A percentile compares a stretch with the other conserved stretches of the same genome.
phyloP scores from a whole-genome alignment of 1,140 invertebrate species.

The Pachyrhynchus sulphureomaculatus region DNA sequence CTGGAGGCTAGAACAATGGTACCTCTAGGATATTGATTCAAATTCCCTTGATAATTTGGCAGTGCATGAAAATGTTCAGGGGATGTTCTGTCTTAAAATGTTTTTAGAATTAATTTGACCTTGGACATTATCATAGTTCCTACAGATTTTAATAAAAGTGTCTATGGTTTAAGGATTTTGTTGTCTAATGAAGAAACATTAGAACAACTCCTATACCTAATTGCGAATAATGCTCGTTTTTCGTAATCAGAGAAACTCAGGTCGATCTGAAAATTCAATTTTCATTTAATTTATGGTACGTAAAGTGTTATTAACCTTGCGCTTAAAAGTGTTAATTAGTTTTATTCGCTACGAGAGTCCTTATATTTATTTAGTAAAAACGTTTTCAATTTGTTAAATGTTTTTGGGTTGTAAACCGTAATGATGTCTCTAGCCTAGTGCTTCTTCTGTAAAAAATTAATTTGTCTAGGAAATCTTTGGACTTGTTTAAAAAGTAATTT shows the following conservation, averaged over 20 bases:
- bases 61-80: background rate
- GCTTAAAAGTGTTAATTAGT: background rate
- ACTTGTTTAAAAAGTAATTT: background rate
- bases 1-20: background rate
- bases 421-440: background rate
- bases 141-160: constrained; percentile 3
- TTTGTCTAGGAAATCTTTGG: too few species aligned
- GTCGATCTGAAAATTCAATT: constrained; percentile 3
- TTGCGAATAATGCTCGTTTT: background rate
- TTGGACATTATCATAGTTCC: constrained; percentile 7
- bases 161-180: constrained; percentile 1
- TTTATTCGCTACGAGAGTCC: background rate
- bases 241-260: background rate
- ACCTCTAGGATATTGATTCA: background rate
- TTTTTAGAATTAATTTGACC: constrained; percentile 11
- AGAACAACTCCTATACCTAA: background rate
- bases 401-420: background rate
- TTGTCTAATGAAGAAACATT: background rate
- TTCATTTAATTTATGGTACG: constrained; percentile 2
- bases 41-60: too few species aligned
- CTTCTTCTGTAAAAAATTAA: background rate
- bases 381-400: background rate
- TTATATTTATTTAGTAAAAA: background rate
- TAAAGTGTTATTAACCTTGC: background rate
- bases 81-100: background rate